Evolutionary conservation across 1,140 invertebrate genomes (phyloP), one percentile per base, ranked within the genome.

Genomic region (Aleiodes sp.): DNA sequence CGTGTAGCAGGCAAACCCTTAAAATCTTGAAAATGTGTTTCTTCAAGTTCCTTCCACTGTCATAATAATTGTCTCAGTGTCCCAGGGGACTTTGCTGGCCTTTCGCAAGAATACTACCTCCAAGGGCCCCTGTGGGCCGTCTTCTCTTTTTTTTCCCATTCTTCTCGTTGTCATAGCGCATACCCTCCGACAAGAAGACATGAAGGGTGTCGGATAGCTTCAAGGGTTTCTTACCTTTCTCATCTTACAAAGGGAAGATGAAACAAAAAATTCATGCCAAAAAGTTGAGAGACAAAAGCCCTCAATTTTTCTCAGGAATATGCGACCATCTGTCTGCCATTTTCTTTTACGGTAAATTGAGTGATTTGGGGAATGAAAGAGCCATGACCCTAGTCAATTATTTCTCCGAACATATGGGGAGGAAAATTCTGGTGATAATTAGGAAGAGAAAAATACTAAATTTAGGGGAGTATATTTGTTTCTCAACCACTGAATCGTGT

Each of bases 191-290:
- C 39, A 52, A 65, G 33, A 31, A 29, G 52, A 65, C 41, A 41
- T 52, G 26, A 52, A 33, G 39, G 63, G 63, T 65, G 63, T 65
- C 63, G 63, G 39, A 52, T 65, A 65, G 19, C 43, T 33, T 65
- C 28, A 65, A 39, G 63, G 41, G 63, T 43, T 65, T 65, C 63
- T 16, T 21, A 21, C 63, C 41, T 31, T 43, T 29, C 33, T 63
- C 62, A 24, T 31, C 28, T 65, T 31, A 10, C 60, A 26, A 39
- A 31, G 33, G n/a, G n/a, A 52, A 24, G 26, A 24, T 16, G 24
- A 52, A 16, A 65, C 2, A 52, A 64, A 64, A 64, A 52, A n/a
- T n/a, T n/a, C n/a, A n/a, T 52, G 4, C 19, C 3, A 21, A 24
- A 52, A 24, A 52, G n/a, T 12, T 21, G 46, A 4, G 4, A 26